phyloP scores from a whole-genome alignment of 35 echinoderm and acorn worm genomes.

The Anneissia japonica region DNA sequence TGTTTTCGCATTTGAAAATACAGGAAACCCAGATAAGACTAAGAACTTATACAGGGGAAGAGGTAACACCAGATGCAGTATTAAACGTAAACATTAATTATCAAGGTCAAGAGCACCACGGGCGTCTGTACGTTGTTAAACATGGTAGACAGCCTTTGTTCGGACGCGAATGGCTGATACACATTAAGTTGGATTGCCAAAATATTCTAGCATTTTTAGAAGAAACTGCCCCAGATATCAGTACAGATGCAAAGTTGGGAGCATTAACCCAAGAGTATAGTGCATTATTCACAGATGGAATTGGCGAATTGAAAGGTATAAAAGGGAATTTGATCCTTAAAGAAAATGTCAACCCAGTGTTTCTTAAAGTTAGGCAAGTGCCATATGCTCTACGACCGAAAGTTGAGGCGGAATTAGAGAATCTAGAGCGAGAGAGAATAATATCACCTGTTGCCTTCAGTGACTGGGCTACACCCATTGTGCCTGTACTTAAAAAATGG shows the following conservation, averaged over 20 bases:
- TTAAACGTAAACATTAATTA: neutral
- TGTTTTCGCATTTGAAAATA: no score
- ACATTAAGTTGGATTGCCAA: constrained; percentile 10
- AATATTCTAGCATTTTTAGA: neutral
- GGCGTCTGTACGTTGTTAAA: neutral
- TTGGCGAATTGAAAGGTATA: constrained; percentile 2
- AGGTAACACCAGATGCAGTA: neutral
- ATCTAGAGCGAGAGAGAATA: constrained; percentile 12
- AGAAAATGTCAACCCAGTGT: neutral
- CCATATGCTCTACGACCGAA: neutral
- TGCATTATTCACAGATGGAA: constrained; percentile 15
- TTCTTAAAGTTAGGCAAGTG: constrained; percentile 2
- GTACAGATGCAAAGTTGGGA: neutral
- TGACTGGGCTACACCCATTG: constrained; percentile 78
- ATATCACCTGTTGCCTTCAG: constrained; percentile 19
- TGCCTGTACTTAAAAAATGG: constrained; percentile 62
- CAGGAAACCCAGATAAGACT: no score
- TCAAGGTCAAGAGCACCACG: neutral
- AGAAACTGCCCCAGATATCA: neutral
- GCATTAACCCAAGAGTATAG: no score
- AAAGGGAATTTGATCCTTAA: neutral
- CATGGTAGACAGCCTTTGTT: neutral
- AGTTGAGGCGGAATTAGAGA: constrained; percentile 24
- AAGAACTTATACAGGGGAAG: neutral
- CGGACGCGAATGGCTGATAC: constrained; percentile 11